Evolutionary conservation across 53 echinoderm and acorn worm species (phyloP).

Genomic region (Apostichopus leukothele): DNA sequence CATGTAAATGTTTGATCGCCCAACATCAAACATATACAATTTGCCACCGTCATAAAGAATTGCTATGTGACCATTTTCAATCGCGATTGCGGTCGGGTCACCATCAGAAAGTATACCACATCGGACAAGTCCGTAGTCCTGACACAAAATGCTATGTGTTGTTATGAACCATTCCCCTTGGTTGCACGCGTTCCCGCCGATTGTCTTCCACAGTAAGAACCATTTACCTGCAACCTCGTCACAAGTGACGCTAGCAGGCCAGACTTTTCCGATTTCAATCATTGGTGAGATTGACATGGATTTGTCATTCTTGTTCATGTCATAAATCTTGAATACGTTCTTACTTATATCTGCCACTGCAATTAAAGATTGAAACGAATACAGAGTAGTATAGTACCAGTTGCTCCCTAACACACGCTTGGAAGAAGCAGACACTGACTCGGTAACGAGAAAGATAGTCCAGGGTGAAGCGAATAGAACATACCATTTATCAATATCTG

Average conservation of each 20-base stretch:
- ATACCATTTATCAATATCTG: neutral
- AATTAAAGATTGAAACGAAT: neutral
- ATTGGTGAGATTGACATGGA: neutral
- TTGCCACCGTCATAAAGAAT: slow-evolving; percentile 24
- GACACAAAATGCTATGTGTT: neutral
- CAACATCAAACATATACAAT: neutral
- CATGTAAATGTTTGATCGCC: neutral
- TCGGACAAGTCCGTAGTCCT: neutral
- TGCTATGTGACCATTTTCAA: neutral
- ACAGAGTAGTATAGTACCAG: slow-evolving; percentile 10
- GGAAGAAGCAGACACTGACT: neutral
- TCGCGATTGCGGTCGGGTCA: neutral
- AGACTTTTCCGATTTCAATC: neutral
- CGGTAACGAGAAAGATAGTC: neutral
- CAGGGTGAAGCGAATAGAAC: slow-evolving; percentile 1
- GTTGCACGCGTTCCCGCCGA: neutral
- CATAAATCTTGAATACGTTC: slow-evolving; percentile 35
- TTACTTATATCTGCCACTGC: slow-evolving; percentile 15
- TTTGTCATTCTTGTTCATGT: neutral
- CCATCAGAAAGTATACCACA: slow-evolving; percentile 4
- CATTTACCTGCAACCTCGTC: neutral
- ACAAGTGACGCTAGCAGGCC: slow-evolving; percentile 5
- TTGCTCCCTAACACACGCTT: neutral
- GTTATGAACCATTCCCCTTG: slow-evolving; percentile 26
- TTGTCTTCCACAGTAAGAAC: slow-evolving; percentile 31